Evolutionary conservation across 2,888 invertebrate species (phyloP), one percentile per base, ranked within the genome.

Genomic region (Papilio elwesi): DNA sequence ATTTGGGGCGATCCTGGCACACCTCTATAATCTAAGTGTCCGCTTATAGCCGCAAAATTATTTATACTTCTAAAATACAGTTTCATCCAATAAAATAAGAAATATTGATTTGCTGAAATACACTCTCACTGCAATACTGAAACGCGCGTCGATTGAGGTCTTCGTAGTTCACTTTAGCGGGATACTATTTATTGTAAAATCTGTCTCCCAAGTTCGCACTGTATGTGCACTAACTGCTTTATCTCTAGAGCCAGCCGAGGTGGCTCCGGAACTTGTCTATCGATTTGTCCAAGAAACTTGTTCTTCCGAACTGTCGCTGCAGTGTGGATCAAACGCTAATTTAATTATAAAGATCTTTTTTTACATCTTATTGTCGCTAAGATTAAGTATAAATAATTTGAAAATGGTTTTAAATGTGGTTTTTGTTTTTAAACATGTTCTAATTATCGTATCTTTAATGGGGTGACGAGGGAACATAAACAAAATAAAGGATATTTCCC

Each of bases 151-250:
- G 7, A 38, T 38, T 59, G 38, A 59, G 59, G 38, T 38, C n/a
- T 59, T 8, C 13, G 5, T 13, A 38, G 38, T 13, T 38, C 59
- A 13, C 38, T 9, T n/a, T n/a, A 43, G 26, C 26, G 6, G 57
- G 26, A 59, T 59, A 59, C 59, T 26, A 26, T 26, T 26, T 26
- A 57, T 57, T 36, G 57, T 57, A 9, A 38, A 59, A n/a, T 59
- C 57, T n/a, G 7, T 51, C 13, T 51, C 51, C n/a, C 7, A 59
- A 38, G 36, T 38, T 59, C 38, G 11, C 59, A 59, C 38, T 8
- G 59, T 38, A 59, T 59, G 38, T 59, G 59, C 59, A 59, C 59
- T 59, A 38, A 59, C 59, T 59, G 59, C 38, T 59, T 59, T 59
- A 59, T 59, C 59, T 59, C 38, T 59, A 13, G 9, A 59, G 59